Conservation (phyloP, 2,797 vertebrate genomes). For the Bufotes viridis region DNA sequence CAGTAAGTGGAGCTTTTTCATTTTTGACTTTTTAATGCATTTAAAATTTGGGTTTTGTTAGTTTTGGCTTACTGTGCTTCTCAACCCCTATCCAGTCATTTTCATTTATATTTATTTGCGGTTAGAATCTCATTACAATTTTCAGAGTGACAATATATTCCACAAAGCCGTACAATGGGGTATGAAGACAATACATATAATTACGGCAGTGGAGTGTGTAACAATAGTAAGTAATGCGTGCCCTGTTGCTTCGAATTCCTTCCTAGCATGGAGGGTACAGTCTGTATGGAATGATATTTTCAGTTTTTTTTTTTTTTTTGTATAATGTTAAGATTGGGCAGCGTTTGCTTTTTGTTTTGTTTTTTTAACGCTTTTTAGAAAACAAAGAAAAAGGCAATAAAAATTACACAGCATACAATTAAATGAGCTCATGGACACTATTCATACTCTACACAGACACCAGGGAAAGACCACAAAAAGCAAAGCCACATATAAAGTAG, state of each 20-base stretch:
- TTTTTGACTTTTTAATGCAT: conserved; percentile 42
- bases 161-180: conserved; percentile 35
- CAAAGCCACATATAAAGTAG: too few relatives aligned
- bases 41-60: conserved; percentile 38
- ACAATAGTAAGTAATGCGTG: conserved; percentile 8
- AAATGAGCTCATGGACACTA: neutral
- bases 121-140: conserved; percentile 49
- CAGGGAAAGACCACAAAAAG: too few relatives aligned
- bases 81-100: conserved; percentile 26
- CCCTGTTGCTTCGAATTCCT: conserved; percentile 23
- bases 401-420: neutral
- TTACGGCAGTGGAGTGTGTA: conserved; percentile 11
- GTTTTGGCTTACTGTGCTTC: conserved; percentile 37
- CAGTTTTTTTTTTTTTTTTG: neutral
- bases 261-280: neutral
- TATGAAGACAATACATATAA: conserved; percentile 57
- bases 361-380: neutral
- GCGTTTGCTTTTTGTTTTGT: too few relatives aligned
- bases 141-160: conserved; percentile 38
- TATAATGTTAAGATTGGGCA: neutral
- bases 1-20: conserved; percentile 37
- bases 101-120: conserved; percentile 50
- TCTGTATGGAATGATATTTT: neutral
- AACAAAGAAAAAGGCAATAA: neutral
- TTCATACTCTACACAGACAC: neutral